These are phyloP conservation scores for Bombus picipes DNA, from an alignment of 1,140 invertebrate species.

Conservation along the genomic window DNA sequence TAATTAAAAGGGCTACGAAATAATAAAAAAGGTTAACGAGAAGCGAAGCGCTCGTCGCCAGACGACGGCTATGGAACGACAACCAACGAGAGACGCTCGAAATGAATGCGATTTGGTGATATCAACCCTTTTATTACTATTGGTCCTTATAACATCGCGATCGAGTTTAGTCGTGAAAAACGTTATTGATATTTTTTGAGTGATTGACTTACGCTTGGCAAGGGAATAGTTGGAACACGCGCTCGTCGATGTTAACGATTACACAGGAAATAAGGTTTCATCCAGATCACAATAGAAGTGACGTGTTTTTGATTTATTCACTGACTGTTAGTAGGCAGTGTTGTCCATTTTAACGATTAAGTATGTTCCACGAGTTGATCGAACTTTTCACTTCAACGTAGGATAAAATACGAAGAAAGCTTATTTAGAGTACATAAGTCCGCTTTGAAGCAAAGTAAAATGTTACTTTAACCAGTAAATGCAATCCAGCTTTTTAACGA, in stretches of 20 bases:
- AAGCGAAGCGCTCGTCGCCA: background rate
- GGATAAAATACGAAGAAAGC: background rate
- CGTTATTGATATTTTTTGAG: background rate
- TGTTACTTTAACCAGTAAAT: background rate
- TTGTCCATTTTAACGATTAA: background rate
- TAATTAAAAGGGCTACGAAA: slow-evolving; percentile 54
- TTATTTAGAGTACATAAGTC: background rate
- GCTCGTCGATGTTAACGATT: no score
- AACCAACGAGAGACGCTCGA: background rate
- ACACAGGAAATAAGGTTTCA: no score
- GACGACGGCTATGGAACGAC: background rate
- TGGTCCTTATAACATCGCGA: background rate
- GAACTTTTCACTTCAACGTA: background rate
- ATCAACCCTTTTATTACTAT: background rate
- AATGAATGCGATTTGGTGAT: background rate
- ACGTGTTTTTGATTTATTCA: no score
- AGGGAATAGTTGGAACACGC: no score
- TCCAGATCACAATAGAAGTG: no score
- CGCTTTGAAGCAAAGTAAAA: background rate
- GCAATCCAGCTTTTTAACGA: background rate
- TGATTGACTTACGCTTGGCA: no score
- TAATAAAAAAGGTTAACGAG: slow-evolving; percentile 37
- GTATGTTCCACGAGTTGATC: background rate
- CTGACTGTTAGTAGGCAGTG: no score
- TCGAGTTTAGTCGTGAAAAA: background rate